These are phyloP conservation scores for Pseudochaenichthys georgianus DNA, from an alignment of 2,797 vertebrate species.

Conservation along the genomic window DNA sequence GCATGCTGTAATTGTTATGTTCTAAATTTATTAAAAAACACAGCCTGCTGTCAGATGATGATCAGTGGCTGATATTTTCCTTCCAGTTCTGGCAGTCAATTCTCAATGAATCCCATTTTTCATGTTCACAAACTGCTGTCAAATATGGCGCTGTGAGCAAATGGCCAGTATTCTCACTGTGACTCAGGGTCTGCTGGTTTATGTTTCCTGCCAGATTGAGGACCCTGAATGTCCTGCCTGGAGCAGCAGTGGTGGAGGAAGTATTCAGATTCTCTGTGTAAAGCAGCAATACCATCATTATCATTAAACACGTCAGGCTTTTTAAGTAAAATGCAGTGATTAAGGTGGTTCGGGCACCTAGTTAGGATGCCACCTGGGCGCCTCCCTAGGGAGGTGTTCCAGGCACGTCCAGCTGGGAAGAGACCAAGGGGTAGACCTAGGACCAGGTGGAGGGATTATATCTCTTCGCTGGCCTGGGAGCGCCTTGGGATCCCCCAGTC, in stretches of 20 bases:
- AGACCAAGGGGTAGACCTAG: too few relatives aligned
- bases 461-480: too few relatives aligned
- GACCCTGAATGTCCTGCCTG: slow-evolving; percentile 52
- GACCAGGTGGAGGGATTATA: too few relatives aligned
- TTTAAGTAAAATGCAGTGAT: slow-evolving; percentile 1
- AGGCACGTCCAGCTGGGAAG: too few relatives aligned
- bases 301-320: background rate
- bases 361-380: too few relatives aligned
- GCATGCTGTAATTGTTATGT: slow-evolving; percentile 19
- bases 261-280: slow-evolving; percentile 17
- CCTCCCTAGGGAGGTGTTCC: too few relatives aligned
- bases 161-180: slow-evolving; percentile 31
- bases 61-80: slow-evolving; percentile 12
- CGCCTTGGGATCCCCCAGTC: too few relatives aligned
- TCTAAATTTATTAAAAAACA: slow-evolving; percentile 6
- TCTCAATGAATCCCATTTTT: slow-evolving; percentile 31
- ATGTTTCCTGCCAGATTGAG: slow-evolving; percentile 37
- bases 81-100: slow-evolving; percentile 5
- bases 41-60: slow-evolving; percentile 15
- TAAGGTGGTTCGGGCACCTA: too few relatives aligned
- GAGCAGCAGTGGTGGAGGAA: slow-evolving; percentile 30
- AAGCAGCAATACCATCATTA: slow-evolving; percentile 5
- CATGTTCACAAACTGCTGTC: slow-evolving; percentile 37
- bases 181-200: slow-evolving; percentile 49
- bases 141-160: slow-evolving; percentile 23